A percentile compares a stretch with the other conserved stretches of the same genome.
phyloP scores from a whole-genome alignment of 2,113 vertebrate genomes.

The Planiliza haematocheilus region DNA sequence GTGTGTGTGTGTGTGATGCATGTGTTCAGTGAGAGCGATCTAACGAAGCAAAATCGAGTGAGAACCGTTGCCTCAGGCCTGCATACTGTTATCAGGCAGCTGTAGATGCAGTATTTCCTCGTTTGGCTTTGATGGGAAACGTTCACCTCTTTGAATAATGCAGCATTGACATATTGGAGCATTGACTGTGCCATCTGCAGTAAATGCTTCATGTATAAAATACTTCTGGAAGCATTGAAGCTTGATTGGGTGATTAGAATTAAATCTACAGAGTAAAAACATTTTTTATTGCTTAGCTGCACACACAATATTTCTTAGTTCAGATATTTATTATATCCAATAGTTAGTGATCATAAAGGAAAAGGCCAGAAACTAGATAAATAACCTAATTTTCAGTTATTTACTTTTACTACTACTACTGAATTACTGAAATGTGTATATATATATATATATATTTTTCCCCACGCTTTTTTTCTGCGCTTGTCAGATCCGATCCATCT shows the following conservation, averaged over 20 bases:
- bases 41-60: constrained; percentile 24
- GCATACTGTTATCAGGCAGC: not conserved
- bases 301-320: too few relatives aligned
- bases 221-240: not conserved
- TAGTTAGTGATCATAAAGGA: too few relatives aligned
- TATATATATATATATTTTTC: not conserved
- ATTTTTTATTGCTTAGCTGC: too few relatives aligned
- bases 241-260: too few relatives aligned
- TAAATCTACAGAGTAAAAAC: too few relatives aligned
- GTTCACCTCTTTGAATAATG: constrained; percentile 5
- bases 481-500: not conserved
- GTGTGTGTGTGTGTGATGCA: not conserved
- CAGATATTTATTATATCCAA: too few relatives aligned
- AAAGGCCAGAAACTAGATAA: not conserved
- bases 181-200: not conserved
- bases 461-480: not conserved
- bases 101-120: not conserved
- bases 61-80: constrained; percentile 4
- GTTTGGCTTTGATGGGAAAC: not conserved
- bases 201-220: not conserved
- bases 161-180: not conserved
- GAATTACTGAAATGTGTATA: not conserved
- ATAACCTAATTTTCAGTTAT: too few relatives aligned
- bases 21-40: constrained; percentile 5
- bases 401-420: not conserved